Evolutionary conservation across 2,888 invertebrate genomes (phyloP).

Genomic region (Empis stercorea): DNA sequence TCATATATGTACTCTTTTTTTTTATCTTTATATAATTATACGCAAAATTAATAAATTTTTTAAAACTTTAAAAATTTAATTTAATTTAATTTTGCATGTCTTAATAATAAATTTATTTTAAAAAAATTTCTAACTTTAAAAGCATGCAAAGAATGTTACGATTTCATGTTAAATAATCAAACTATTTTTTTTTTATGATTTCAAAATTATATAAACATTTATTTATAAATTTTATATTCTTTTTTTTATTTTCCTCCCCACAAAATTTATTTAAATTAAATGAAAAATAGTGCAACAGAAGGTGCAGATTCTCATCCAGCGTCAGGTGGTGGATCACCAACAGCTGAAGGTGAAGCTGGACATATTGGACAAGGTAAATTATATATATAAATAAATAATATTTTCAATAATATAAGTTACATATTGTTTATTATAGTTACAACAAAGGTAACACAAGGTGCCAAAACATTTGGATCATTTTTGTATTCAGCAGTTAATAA

Average conservation of each 20-base stretch:
- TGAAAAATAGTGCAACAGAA: slow-evolving; percentile 62
- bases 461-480: slow-evolving; percentile 84
- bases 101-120: no score
- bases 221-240: neutral
- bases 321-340: slow-evolving; percentile 63
- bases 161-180: neutral
- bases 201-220: no score
- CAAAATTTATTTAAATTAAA: neutral
- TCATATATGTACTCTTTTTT: no score
- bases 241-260: slow-evolving; percentile 3
- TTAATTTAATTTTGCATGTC: no score
- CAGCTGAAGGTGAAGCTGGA: slow-evolving; percentile 60
- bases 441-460: slow-evolving; percentile 77
- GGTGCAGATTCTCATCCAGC: slow-evolving; percentile 80
- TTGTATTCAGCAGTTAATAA: slow-evolving; percentile 92
- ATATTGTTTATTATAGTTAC: slow-evolving; percentile 47
- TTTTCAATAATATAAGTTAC: neutral
- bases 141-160: neutral
- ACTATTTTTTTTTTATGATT: neutral
- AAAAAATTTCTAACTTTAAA: neutral
- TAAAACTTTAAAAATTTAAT: no score
- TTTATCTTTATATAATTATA: no score
- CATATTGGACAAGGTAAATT: slow-evolving; percentile 58
- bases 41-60: no score
- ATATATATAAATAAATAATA: neutral